Base-by-base conservation (phyloP, 2,113 vertebrate genomes). In the Probosciger aterrimus region DNA sequence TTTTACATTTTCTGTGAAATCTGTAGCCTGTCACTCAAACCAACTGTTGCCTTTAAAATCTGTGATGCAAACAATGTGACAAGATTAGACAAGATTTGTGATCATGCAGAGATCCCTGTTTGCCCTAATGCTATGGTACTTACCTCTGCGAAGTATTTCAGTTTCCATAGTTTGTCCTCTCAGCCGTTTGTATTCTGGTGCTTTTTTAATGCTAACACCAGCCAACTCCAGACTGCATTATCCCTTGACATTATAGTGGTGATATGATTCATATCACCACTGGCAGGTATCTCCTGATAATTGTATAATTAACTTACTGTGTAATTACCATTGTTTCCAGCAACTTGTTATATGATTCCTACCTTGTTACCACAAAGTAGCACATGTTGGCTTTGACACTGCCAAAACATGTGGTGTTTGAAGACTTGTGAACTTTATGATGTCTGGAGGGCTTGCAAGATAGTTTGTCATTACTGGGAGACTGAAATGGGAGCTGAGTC, bases 301-400 rank as follows among this genome's bases (percentile, higher is more conserved):
- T 65, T 92, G 57, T 7, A 6, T 92, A 78, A 96, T 91, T 84
- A 93, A 87, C 39, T 82, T 55, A 47, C 60, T 82, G 49, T 82
- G 74, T 76, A 92, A 91, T 76, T 81, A 47, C 31, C 16, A 69
- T 52, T 85, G 59, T 92, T 94, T 82, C 74, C 53, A 92, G 41
- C 41, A 87, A 79, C 65, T 44, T 84, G 44, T 59, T 82, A 11
- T 74, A 50, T 27, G 63, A 84, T 73, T 95, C 43, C 14, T 4
- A 11, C 80, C 60, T 87, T 82, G 46, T 65, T 87, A 75, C 35
- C 44, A 68, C 68, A 89, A 84, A 90, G 39, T 30, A 82, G 65
- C 68, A 84, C 44, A 4, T 60, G 62, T 64, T 70, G 80, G 7
- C 77, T 94, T 80, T 84, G 75, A 81, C n/a, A 22, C 0, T 0